These are phyloP conservation scores for Drosophila burlai DNA, from an alignment of 1,140 invertebrate species.

Conservation along the genomic window DNA sequence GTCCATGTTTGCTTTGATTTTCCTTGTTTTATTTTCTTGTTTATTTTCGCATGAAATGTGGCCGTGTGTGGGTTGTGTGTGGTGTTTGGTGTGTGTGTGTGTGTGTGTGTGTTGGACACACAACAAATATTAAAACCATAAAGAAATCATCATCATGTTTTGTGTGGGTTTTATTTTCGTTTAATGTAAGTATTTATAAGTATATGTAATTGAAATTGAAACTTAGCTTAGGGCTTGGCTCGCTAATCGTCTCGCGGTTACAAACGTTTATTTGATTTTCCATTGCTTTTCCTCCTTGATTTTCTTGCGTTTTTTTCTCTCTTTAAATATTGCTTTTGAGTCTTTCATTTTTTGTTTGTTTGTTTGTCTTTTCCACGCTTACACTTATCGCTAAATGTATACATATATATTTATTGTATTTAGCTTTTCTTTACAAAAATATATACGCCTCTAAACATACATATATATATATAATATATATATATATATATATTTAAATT, in stretches of 20 bases:
- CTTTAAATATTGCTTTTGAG: constrained; percentile 81
- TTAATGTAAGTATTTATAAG: constrained; percentile 53
- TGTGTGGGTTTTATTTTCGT: constrained; percentile 40
- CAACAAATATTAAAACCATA: constrained; percentile 40
- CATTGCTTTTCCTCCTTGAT: constrained; percentile 22
- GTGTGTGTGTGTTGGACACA: constrained; percentile 54
- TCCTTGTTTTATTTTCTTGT: constrained; percentile 35
- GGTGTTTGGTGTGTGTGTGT: constrained; percentile 10
- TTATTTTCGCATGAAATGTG: constrained; percentile 60
- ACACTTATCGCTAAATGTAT: constrained; percentile 33
- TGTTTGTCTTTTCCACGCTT: constrained; percentile 44
- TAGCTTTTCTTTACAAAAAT: constrained; percentile 48
- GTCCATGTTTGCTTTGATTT: constrained; percentile 39
- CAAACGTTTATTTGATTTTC: constrained; percentile 56
- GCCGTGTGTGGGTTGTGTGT: constrained; percentile 40
- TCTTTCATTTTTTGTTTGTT: constrained; percentile 72
- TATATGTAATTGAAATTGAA: constrained; percentile 57
- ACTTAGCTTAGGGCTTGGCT: constrained; percentile 47
- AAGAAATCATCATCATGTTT: constrained; percentile 51
- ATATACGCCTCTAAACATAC: constrained; percentile 35
- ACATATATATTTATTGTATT: constrained; percentile 35
- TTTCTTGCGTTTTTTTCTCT: constrained; percentile 9
- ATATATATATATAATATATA: constrained; percentile 12
- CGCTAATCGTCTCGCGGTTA: constrained; percentile 27
- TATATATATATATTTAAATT: constrained; percentile 42